A percentile compares a stretch with the other conserved stretches of the same genome.
Conservation (phyloP, 2,888 invertebrate species). For the Pimpla rufipes region DNA sequence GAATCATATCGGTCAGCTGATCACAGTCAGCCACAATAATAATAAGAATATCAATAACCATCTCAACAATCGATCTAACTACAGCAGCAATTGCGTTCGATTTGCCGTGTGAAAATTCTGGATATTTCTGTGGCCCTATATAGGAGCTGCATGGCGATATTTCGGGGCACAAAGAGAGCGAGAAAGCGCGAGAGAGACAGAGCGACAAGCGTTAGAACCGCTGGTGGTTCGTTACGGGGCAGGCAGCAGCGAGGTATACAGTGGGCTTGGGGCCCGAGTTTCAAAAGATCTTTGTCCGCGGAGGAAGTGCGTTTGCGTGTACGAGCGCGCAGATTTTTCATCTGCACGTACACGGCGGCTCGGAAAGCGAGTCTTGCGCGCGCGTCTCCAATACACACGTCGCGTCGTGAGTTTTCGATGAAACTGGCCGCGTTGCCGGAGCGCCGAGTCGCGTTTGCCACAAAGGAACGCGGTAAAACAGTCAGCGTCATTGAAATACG, state of each 20-base stretch:
- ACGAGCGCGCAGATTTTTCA: slow-evolving; percentile 52
- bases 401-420: slow-evolving; percentile 20
- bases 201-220: slow-evolving; percentile 35
- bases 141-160: too few species aligned
- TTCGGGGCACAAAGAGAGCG: too few species aligned
- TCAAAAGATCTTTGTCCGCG: slow-evolving; percentile 84
- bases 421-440: neutral
- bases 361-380: slow-evolving; percentile 3
- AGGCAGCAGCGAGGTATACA: slow-evolving; percentile 1
- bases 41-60: too few species aligned
- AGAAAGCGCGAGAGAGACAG: neutral
- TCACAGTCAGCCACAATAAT: too few species aligned
- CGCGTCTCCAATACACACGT: slow-evolving; percentile 57
- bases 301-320: slow-evolving; percentile 77
- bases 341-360: neutral
- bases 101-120: too few species aligned
- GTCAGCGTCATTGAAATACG: slow-evolving; percentile 8
- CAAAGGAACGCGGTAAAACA: neutral
- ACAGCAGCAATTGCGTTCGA: too few species aligned
- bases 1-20: too few species aligned
- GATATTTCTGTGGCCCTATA: too few species aligned
- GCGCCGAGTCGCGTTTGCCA: neutral
- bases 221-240: slow-evolving; percentile 44
- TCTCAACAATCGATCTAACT: too few species aligned
- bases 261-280: slow-evolving; percentile 76